Base-by-base conservation (phyloP, 2,113 vertebrate genomes). In the Furnarius figulus region DNA sequence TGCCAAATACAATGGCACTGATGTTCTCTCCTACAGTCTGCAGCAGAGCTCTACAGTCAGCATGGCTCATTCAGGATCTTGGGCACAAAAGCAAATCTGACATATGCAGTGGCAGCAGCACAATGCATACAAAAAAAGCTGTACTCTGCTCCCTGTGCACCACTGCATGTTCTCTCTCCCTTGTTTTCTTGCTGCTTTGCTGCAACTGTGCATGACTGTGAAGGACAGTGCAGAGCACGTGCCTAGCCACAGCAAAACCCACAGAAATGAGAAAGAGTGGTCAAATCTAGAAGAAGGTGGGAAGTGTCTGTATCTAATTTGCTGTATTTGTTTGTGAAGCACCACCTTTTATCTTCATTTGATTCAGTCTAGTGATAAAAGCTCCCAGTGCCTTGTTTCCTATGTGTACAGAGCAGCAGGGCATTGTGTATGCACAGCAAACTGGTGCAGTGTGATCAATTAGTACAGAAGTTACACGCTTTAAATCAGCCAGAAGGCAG, bases 391-490 rank as follows among this genome's bases (percentile, higher is more conserved):
- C 53, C 44, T 73, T 28, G 35, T 56, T 59, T 76, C 70, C 59
- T 14, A 3, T 13, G 10, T 0, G 6, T 14, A 27, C 1, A 6
- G 55, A 85, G 86, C 76, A 61, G 88, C 83, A 42, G 73, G 76
- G 31, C 8, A 10, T 2, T 23, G 37, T 3, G n/a, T 5, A 12
- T 0, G 0, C 58, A 22, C 0, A 2, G 52, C 39, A 44, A 90
- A 71, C 17, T 27, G 56, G 44, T 1, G 3, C n/a, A 30, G 37
- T 2, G 14, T 6, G 33, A 44, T 56, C 59, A 85, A 8, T 40
- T 70, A 44, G 49, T 12, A 31, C 40, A 83, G 14, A 46, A 73
- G 53, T 6, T 39, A 50, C 31, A 56, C 0, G 3, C 30, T 66
- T 35, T 18, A 28, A 23, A 76, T 15, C 63, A 72, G 81, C 35